Percentiles rank a stretch among this genome's conserved stretches.
Conservation (phyloP, 2,113 vertebrate species). For the Haplotaxodon microlepis region DNA sequence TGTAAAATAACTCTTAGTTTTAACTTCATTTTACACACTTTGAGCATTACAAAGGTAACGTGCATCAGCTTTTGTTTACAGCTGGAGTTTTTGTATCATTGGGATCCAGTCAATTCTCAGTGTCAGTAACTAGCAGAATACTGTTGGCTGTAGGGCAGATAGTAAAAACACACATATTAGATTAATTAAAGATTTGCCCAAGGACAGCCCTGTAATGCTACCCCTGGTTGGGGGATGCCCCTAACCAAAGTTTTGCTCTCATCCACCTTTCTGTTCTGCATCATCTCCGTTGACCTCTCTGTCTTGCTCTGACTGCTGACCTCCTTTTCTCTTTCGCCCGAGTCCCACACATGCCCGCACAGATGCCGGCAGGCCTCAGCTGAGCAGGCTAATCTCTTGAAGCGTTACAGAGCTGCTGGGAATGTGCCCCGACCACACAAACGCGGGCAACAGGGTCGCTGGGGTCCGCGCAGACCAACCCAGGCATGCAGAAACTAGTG, state of each 20-base stretch:
- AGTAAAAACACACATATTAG: not conserved
- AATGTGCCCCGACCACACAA: constrained; percentile 53
- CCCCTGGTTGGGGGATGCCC: not conserved
- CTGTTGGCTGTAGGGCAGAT: not conserved
- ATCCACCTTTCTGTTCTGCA: not conserved
- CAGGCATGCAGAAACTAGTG: not conserved
- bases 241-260: not conserved
- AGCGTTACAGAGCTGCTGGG: constrained; percentile 53
- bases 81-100: not conserved
- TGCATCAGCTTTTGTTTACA: not conserved
- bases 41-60: not conserved
- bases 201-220: not conserved
- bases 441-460: constrained; percentile 8
- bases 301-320: constrained; percentile 30
- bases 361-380: constrained; percentile 35
- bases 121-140: not conserved
- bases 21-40: not conserved
- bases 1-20: not conserved
- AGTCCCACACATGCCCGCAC: not conserved
- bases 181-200: not conserved
- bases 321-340: constrained; percentile 20
- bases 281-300: not conserved
- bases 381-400: constrained; percentile 59
- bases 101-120: not conserved
- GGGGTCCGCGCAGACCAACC: not conserved